Conservation (phyloP, 2,797 vertebrate genomes). For the Gallinago stenura region DNA sequence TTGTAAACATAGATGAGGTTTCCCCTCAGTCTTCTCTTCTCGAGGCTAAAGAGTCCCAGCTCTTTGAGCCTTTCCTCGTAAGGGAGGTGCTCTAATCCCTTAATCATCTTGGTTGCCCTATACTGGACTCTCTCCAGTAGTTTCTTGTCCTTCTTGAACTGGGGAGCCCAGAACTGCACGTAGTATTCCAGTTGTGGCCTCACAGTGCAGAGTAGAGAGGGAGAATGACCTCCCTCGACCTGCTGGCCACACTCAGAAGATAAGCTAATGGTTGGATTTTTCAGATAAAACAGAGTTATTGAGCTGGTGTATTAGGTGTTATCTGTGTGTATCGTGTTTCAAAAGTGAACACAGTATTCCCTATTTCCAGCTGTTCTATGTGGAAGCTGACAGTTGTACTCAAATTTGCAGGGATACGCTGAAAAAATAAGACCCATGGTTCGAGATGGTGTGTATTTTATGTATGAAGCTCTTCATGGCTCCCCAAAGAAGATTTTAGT, state of each 20-base stretch:
- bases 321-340: background rate
- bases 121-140: too few species aligned
- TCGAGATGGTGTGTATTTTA: slow-evolving; percentile 95
- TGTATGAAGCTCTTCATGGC: slow-evolving; percentile 96
- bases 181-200: too few species aligned
- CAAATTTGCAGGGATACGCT: slow-evolving; percentile 85
- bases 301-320: background rate
- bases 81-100: too few species aligned
- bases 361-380: background rate
- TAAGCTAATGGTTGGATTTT: background rate
- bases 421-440: slow-evolving; percentile 97
- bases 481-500: slow-evolving; percentile 94
- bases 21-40: too few species aligned
- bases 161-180: too few species aligned
- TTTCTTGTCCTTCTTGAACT: too few species aligned
- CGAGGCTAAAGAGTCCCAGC: too few species aligned
- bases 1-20: too few species aligned
- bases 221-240: too few species aligned
- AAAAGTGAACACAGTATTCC: background rate
- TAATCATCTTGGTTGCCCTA: too few species aligned
- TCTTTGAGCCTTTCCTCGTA: too few species aligned
- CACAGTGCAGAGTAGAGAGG: too few species aligned
- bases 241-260: background rate
- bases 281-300: background rate
- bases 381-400: background rate